These are phyloP conservation scores for Tetrao urogallus DNA, from an alignment of 2,113 vertebrate species.

Conservation along the genomic window DNA sequence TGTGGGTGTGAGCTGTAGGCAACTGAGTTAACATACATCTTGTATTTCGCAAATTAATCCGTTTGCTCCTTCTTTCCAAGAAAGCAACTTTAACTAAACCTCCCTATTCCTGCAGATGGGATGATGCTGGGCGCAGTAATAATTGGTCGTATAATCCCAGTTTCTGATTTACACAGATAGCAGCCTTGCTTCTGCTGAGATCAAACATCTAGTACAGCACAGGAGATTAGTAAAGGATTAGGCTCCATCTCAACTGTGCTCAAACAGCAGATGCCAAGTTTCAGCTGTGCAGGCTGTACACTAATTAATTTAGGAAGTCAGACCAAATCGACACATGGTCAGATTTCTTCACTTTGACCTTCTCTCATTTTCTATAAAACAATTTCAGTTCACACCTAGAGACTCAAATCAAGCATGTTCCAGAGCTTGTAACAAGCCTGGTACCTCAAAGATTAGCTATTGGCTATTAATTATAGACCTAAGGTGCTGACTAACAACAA, in stretches of 20 bases:
- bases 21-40: background rate
- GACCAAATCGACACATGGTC: background rate
- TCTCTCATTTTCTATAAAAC: background rate
- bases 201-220: background rate
- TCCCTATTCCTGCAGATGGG: background rate
- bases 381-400: background rate
- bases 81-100: background rate
- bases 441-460: background rate
- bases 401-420: background rate
- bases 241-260: slow-evolving; percentile 22
- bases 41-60: background rate
- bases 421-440: background rate
- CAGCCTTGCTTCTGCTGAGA: background rate
- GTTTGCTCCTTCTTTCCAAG: background rate
- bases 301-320: slow-evolving; percentile 20
- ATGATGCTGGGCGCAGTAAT: background rate
- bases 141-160: background rate
- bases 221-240: slow-evolving; percentile 64
- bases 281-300: slow-evolving; percentile 12
- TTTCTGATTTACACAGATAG: slow-evolving; percentile 17
- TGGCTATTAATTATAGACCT: background rate
- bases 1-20: background rate
- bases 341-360: background rate
- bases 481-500: background rate
- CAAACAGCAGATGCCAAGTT: slow-evolving; percentile 56